Base-by-base conservation (phyloP, 2,797 vertebrate genomes). In the Notoglanidium macrostoma region DNA sequence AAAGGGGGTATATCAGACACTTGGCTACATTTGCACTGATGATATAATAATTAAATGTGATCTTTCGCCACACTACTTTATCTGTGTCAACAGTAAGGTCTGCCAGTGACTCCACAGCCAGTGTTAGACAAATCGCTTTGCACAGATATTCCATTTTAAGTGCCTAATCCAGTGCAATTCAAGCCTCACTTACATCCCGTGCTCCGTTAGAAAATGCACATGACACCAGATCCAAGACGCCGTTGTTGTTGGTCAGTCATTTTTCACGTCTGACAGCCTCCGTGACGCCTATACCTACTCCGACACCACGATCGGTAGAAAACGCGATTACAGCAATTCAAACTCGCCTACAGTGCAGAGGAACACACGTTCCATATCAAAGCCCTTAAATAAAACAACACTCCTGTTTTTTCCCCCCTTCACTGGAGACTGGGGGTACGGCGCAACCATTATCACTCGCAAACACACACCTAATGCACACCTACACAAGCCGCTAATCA, bases 381-480 rank as follows among this genome's bases (percentile, higher is more conserved):
- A 85, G 89, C 91, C 80, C 82, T 74, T 86, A 91, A 92, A 91
- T 87, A 90, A 90, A 77, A 85, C 87, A 87, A 80, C 91, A 90
- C 93, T 94, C 63, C n/a, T 51, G 17, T 91, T 91, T 61, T 78
- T 87, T 91, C 26, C 29, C 65, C 26, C 73, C 89, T 89, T 89
- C 91, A 91, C 89, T 85, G 87, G 93, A 90, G 95, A 88, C 92
- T 90, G 93, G 88, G 93, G 90, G 89, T 92, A 93, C 91, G 87
- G 93, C 93, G 92, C 94, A 90, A 91, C 95, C 89, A 96, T 96
- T 97, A 96, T 96, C 95, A 94, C 92, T 94, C 95, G 92, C 95
- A 93, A 95, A 97, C 94, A 96, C 95, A 95, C n/a, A 29, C 94
- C 19, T 83, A 83, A 83, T 55, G 63, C 85, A 78, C 85, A 67